These are phyloP conservation scores for Aphidius gifuensis DNA, from an alignment of 1,140 invertebrate genomes.

Conservation along the genomic window DNA sequence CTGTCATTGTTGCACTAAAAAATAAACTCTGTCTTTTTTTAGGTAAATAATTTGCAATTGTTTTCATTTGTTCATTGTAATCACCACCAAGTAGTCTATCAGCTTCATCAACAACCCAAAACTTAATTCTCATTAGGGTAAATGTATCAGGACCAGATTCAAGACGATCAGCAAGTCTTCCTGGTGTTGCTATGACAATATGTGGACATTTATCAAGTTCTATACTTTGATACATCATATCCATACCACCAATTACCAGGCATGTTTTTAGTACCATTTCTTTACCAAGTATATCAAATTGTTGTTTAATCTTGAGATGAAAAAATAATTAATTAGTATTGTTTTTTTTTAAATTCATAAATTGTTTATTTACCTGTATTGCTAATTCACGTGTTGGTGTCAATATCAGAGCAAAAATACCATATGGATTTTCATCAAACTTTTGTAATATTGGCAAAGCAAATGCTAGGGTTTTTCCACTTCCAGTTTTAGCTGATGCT, in stretches of 20 bases:
- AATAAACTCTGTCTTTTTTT: conserved; percentile 80
- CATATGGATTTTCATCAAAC: conserved; percentile 87
- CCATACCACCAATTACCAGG: conserved; percentile 88
- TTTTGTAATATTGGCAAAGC: conserved; percentile 91
- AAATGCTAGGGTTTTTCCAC: conserved; percentile 97
- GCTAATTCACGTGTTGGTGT: conserved; percentile 96
- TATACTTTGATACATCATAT: conserved; percentile 86
- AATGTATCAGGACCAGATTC: conserved; percentile 76
- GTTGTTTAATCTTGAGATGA: conserved; percentile 78
- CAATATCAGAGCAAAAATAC: conserved; percentile 91
- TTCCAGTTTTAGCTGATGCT: conserved; percentile 94
- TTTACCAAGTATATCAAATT: conserved; percentile 86
- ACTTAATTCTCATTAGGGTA: conserved; percentile 76
- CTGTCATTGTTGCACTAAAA: conserved; percentile 96
- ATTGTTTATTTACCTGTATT: conserved; percentile 60
- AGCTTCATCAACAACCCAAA: conserved; percentile 89
- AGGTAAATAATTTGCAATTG: conserved; percentile 79
- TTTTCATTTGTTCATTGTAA: conserved; percentile 77
- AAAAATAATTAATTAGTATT: not conserved
- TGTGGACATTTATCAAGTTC: conserved; percentile 86
- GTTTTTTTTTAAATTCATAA: conserved; percentile 8
- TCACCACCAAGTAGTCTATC: conserved; percentile 81
- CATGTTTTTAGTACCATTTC: conserved; percentile 77
- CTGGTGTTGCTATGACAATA: conserved; percentile 92
- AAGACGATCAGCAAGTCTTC: conserved; percentile 83